A percentile compares a stretch with the other conserved stretches of the same genome.
phyloP scores from a whole-genome alignment of 2,797 vertebrate species.

The Leptodactylus fallax region DNA sequence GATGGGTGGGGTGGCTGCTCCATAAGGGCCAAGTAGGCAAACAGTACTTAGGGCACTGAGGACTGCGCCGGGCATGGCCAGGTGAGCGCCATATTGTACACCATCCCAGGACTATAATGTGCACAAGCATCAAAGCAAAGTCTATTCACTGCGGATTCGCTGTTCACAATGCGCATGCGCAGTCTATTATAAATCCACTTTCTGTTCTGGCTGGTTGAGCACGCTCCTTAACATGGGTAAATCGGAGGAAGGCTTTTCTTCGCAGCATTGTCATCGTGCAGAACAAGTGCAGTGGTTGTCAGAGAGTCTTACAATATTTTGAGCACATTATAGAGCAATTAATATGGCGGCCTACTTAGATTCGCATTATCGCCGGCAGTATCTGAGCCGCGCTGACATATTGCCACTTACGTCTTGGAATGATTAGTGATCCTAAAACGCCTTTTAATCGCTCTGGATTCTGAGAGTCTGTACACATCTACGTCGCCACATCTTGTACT shows the following conservation, averaged over 20 bases:
- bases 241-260: background rate
- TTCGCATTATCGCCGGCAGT: conserved; percentile 51
- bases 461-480: conserved; percentile 14
- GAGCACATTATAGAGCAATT: conserved; percentile 58
- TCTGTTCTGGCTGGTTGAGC: background rate
- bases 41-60: no score
- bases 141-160: no score
- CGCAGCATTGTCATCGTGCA: background rate
- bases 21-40: no score
- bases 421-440: conserved; percentile 54
- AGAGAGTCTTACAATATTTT: conserved; percentile 56
- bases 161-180: no score
- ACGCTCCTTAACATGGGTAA: background rate
- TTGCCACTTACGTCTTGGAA: conserved; percentile 52
- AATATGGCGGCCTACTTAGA: conserved; percentile 52
- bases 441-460: conserved; percentile 43
- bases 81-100: no score
- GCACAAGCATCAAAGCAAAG: no score
- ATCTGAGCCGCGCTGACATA: conserved; percentile 37
- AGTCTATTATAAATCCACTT: background rate
- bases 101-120: no score
- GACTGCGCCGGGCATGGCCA: no score
- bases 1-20: no score
- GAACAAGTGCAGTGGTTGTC: conserved; percentile 36
- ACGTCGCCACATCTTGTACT: conserved; percentile 19